Percentiles rank a stretch among this genome's conserved stretches.
Conservation (phyloP, 1,140 invertebrate genomes). For the Helicoverpa zea region DNA sequence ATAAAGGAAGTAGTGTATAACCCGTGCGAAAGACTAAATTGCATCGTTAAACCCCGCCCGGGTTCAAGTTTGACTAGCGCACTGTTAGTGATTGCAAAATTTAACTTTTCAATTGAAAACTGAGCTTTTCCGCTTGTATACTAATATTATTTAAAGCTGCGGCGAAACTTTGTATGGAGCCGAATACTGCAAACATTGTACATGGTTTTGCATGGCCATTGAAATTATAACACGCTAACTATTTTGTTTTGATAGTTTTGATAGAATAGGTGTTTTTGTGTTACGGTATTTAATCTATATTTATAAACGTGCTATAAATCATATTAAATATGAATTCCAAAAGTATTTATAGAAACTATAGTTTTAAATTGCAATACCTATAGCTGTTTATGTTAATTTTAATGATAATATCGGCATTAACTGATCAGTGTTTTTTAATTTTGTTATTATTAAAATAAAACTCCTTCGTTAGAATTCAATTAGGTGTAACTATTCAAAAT, state of each 20-base stretch:
- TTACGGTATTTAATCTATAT: no score
- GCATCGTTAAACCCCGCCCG: conserved; percentile 9
- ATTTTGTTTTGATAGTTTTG: background rate
- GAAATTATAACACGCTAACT: background rate
- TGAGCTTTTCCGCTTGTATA: conserved; percentile 33
- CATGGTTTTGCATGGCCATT: background rate
- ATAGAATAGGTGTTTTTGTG: no score
- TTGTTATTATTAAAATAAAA: no score
- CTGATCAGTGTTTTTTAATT: no score
- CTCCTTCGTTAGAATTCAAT: no score
- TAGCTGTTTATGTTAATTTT: no score
- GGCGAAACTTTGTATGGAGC: conserved; percentile 20
- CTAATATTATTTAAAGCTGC: conserved; percentile 26
- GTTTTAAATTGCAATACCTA: no score
- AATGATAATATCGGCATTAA: no score
- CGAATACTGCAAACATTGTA: conserved; percentile 1
- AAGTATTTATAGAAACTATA: no score
- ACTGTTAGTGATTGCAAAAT: conserved; percentile 41
- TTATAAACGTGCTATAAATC: no score
- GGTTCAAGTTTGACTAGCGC: conserved; percentile 29
- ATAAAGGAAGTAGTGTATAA: conserved; percentile 8
- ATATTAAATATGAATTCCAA: no score
- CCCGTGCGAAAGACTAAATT: conserved; percentile 8
- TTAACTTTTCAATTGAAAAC: conserved; percentile 38
- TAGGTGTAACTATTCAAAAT: background rate